Base-by-base conservation (phyloP, 2,888 invertebrate species). In the Catocala nupta region DNA sequence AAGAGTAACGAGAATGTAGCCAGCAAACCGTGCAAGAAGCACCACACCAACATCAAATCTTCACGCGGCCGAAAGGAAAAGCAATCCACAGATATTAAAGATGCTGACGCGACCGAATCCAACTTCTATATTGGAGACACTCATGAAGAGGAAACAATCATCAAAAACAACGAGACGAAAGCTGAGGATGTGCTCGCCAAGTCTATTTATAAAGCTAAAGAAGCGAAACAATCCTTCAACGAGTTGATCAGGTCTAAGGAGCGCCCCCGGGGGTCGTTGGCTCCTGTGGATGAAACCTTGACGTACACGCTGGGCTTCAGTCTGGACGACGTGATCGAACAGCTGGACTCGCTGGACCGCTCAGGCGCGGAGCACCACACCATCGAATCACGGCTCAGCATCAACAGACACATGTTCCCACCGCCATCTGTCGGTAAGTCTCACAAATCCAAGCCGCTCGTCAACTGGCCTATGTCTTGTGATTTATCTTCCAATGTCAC, bases 21-120 rank as follows among this genome's bases (percentile, higher is more conserved):
- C 1, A 65, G 60, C 5, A 86, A 75, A 57, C 63, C 82, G 5
- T 93, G 93, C 70, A 93, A 93, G 73, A 93, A 93, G 59, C 93
- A 93, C 66, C 81, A 91, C 77, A 87, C 86, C 0, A 93, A 93
- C 56, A 93, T 92, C 43, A 93, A 93, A 64, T 89, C 86, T 0
- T 91, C 92, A 0, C 78, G 82, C 48, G 83, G 83, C 11, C 88
- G 79, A 67, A 87, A 86, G 39, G 83, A 83, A 57, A 89, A 85
- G 44, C 82, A 86, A 56, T 79, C 80, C 0, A 68, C 86, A 0
- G 92, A 92, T 39, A 82, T 88, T 5, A 92, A 92, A 70, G 92
- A 92, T 50, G 75, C 83, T 25, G 92, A 93, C 16, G 90, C 84
- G 0, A 89, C 91, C 0, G 91, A 91, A 70, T 82, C 87, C 5